phyloP scores from a whole-genome alignment of 2,797 vertebrate species.

The Avahi laniger region DNA sequence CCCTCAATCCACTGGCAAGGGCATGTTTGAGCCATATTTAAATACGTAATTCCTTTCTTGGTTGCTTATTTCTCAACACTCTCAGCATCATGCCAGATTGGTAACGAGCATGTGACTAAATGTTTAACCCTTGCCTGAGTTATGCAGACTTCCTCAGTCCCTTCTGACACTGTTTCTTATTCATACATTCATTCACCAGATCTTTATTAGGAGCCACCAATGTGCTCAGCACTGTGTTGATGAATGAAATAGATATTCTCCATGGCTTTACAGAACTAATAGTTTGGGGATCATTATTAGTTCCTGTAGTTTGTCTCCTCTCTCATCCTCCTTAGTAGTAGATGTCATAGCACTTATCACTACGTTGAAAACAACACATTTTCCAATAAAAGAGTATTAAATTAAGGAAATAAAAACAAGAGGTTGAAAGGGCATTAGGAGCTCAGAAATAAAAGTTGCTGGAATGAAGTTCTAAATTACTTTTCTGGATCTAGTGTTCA shows the following conservation, averaged over 20 bases:
- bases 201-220: neutral
- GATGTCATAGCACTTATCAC: neutral
- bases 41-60: neutral
- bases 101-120: slow-evolving; percentile 22
- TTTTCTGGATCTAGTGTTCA: neutral
- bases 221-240: neutral
- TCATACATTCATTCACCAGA: neutral
- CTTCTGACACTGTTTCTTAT: neutral
- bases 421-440: neutral
- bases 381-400: neutral
- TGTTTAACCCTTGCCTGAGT: neutral
- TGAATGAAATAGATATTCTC: neutral
- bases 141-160: neutral
- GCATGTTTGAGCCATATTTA: neutral
- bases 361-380: neutral
- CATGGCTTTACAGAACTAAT: neutral
- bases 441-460: slow-evolving; percentile 13
- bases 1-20: neutral
- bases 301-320: neutral
- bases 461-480: neutral
- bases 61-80: slow-evolving; percentile 50
- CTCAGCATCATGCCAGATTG: neutral
- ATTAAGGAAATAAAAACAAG: neutral
- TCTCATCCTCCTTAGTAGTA: neutral
- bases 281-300: neutral